A percentile compares a stretch with the other conserved stretches of the same genome.
These are phyloP conservation scores for Carcina quercana DNA, from an alignment of 2,888 invertebrate species.

Conservation along the genomic window DNA sequence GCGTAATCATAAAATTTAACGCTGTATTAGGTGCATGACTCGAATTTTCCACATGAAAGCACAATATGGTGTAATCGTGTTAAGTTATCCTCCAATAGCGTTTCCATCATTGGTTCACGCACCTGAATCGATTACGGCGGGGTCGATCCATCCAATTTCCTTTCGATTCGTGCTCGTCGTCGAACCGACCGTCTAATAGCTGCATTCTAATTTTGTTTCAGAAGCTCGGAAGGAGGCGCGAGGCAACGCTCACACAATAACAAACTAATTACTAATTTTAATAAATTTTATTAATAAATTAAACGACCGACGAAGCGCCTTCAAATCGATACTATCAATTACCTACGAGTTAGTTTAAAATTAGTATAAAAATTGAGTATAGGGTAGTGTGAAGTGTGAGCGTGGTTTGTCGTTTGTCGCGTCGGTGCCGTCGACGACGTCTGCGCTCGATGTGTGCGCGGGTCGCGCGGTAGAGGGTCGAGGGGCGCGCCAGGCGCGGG, in stretches of 20 bases:
- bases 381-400: conserved; percentile 31
- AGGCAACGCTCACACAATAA: conserved; percentile 31
- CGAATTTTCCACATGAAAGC: too few species aligned
- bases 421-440: conserved; percentile 4
- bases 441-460: conserved; percentile 26
- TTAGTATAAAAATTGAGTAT: conserved; percentile 33
- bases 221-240: conserved; percentile 42
- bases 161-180: conserved; percentile 26
- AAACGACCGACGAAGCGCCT: conserved; percentile 62
- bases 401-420: conserved; percentile 7
- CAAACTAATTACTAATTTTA: conserved; percentile 24
- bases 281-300: conserved; percentile 30
- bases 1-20: too few species aligned
- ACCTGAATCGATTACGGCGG: conserved; percentile 19
- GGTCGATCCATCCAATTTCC: conserved; percentile 38
- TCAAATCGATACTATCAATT: conserved; percentile 50
- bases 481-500: conserved; percentile 23
- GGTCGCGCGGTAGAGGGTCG: conserved; percentile 12
- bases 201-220: conserved; percentile 57
- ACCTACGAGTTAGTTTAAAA: conserved; percentile 32
- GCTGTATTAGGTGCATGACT: too few species aligned
- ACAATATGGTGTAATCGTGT: too few species aligned
- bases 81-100: conserved; percentile 21
- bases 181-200: conserved; percentile 30
- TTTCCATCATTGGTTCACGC: conserved; percentile 23